Evolutionary conservation across 2,113 vertebrate genomes (phyloP).

Genomic region (Carassius gibelio): DNA sequence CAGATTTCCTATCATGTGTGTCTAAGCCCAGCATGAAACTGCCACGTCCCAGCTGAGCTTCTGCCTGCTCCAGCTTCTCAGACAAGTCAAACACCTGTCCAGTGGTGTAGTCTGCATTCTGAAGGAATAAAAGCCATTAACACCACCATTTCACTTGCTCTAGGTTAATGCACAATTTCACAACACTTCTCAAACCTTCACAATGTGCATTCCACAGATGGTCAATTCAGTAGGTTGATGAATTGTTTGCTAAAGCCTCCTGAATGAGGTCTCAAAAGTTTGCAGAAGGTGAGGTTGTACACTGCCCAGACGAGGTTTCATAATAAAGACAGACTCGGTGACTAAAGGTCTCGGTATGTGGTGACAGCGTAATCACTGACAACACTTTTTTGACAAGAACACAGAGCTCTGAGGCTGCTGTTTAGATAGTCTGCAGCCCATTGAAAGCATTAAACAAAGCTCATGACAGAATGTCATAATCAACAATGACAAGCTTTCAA

Average conservation of each 20-base stretch:
- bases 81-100: slow-evolving; percentile 98
- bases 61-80: slow-evolving; percentile 97
- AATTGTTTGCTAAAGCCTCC: slow-evolving; percentile 46
- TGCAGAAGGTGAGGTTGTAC: slow-evolving; percentile 71
- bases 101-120: slow-evolving; percentile 98
- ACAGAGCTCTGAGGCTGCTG: slow-evolving; percentile 62
- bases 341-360: slow-evolving; percentile 61
- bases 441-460: slow-evolving; percentile 65
- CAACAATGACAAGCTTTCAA: slow-evolving; percentile 66
- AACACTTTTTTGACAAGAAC: slow-evolving; percentile 64
- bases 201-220: not conserved
- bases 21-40: slow-evolving; percentile 98
- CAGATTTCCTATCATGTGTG: slow-evolving; percentile 96
- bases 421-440: slow-evolving; percentile 73
- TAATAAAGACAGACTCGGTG: slow-evolving; percentile 69
- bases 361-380: slow-evolving; percentile 70
- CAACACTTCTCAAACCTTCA: slow-evolving; percentile 55
- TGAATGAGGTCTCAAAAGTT: slow-evolving; percentile 65
- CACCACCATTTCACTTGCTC: slow-evolving; percentile 19
- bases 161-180: slow-evolving; percentile 62
- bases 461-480: slow-evolving; percentile 55
- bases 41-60: slow-evolving; percentile 94
- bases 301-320: slow-evolving; percentile 60
- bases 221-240: slow-evolving; percentile 18
- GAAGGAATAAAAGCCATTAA: slow-evolving; percentile 45